Base-by-base conservation (phyloP, 2,888 invertebrate genomes). In the Troilus luridus region DNA sequence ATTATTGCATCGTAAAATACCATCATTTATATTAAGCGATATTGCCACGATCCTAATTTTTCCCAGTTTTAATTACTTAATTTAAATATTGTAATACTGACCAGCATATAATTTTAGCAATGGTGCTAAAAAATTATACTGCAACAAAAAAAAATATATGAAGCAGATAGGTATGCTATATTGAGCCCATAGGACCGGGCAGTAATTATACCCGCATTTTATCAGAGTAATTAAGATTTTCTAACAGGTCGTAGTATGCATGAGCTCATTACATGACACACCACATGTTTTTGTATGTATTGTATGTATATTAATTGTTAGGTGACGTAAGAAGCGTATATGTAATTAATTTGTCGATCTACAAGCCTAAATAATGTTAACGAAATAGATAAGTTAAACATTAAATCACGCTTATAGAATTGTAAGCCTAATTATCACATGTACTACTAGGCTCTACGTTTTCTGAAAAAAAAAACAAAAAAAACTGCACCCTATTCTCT, bases 181-280 rank as follows among this genome's bases (percentile, higher is more conserved):
- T 77, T 41, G 72, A 77, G 72, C 72, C 72, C 72, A 77, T 77
- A 77, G 27, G 17, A 41, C 72, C 27, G 41, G 72, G 27, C 8
- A 77, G 7, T 77, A 77, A 77, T 77, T 77, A 77, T 77, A 77
- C 72, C 72, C 72, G 72, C 72, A 77, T 77, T 77, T 77, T 77
- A 41, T 77, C 24, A 17, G 72, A 0, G 72, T 77, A 77, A 77
- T 77, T 77, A 77, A 77, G 72, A 77, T 77, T 77, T 77, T 41
- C 72, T 17, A 41, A 77, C 72, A 41, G 72, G 72, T 77, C 72
- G 41, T 17, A 77, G 72, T 77, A 27, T 77, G 41, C 41, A 77
- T 41, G 72, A 77, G 72, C 72, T 77, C 72, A 77, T 77, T 77
- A 77, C 72, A 77, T 77, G 67, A 24, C 24, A 24, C 67, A 67